phyloP scores from a whole-genome alignment of 1,140 invertebrate genomes.

The Pectinophora gossypiella region DNA sequence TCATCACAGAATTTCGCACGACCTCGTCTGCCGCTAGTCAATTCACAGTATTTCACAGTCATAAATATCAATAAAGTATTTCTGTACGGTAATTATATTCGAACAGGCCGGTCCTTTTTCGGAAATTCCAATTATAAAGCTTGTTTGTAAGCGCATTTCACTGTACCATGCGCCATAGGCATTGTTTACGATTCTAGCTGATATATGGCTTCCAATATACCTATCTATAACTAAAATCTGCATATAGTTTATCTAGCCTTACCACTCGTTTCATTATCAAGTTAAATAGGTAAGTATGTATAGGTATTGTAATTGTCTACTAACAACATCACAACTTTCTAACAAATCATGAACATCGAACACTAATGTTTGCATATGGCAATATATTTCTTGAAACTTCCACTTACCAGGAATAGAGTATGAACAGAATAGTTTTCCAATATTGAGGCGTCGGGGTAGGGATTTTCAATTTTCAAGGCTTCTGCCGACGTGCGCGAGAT shows the following conservation, averaged over 20 bases:
- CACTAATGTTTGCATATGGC: neutral
- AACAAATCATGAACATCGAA: no score
- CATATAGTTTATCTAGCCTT: no score
- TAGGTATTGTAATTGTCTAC: neutral
- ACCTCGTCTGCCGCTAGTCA: no score
- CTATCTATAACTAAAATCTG: conserved; percentile 12
- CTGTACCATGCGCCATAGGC: conserved; percentile 24
- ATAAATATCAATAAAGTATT: neutral
- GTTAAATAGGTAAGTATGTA: conserved; percentile 26
- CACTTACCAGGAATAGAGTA: no score
- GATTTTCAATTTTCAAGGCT: conserved; percentile 8
- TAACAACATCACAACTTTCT: no score
- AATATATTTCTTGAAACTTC: no score
- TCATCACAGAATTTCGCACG: no score
- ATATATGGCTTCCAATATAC: conserved; percentile 40
- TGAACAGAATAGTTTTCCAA: conserved; percentile 5
- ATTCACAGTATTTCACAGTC: no score
- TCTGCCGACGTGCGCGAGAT: conserved; percentile 5
- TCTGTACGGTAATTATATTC: conserved; percentile 12
- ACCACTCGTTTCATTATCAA: conserved; percentile 42
- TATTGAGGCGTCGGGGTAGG: neutral
- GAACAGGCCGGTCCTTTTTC: conserved; percentile 26
- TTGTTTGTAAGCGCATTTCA: conserved; percentile 32
- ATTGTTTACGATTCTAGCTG: conserved; percentile 33
- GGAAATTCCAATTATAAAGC: conserved; percentile 37